These are phyloP conservation scores for Emys orbicularis DNA, from an alignment of 2,797 vertebrate genomes.

Conservation along the genomic window DNA sequence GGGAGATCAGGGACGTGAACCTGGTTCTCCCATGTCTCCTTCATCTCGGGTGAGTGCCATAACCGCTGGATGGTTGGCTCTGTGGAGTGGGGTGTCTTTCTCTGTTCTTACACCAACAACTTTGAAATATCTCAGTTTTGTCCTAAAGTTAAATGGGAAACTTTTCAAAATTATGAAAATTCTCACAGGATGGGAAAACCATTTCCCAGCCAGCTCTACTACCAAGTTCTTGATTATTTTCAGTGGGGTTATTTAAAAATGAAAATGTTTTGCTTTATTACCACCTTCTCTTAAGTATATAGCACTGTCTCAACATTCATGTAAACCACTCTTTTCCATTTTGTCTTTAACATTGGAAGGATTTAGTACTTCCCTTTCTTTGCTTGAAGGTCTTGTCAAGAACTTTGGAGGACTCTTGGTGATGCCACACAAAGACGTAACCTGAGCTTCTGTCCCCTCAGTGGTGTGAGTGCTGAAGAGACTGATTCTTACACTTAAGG, in stretches of 20 bases:
- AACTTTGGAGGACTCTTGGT: background rate
- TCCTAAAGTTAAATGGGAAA: too few relatives aligned
- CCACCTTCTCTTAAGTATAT: background rate
- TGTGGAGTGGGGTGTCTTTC: background rate
- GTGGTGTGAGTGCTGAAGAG: slow-evolving; percentile 15
- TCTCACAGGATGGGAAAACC: background rate
- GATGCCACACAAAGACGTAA: background rate
- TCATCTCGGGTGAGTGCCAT: background rate
- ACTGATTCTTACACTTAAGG: background rate
- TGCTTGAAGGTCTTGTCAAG: background rate
- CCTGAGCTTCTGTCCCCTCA: background rate
- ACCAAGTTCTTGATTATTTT: background rate
- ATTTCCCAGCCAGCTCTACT: background rate
- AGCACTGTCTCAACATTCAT: background rate
- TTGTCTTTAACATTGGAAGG: background rate
- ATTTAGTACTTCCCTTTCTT: background rate
- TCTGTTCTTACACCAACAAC: background rate
- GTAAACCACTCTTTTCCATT: background rate
- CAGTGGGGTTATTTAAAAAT: background rate
- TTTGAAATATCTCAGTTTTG: background rate
- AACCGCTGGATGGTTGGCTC: background rate
- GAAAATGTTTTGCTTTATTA: background rate
- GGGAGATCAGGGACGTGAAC: background rate
- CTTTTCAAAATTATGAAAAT: background rate
- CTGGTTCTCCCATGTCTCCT: background rate